Evolutionary conservation across 2,888 invertebrate genomes (phyloP).

Genomic region (Eristalis tenax): DNA sequence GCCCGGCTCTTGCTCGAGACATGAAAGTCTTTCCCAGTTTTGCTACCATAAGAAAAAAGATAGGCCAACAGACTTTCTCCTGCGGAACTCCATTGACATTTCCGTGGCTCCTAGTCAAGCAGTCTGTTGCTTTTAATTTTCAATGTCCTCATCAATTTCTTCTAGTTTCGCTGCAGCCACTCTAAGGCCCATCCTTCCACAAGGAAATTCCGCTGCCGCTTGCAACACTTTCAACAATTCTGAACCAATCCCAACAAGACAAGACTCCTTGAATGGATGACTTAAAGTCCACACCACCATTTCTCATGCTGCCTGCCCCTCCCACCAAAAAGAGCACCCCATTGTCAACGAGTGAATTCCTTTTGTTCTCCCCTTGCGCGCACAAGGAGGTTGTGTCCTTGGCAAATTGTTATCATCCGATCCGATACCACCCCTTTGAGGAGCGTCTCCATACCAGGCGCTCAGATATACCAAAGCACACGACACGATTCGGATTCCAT

Average conservation of each 20-base stretch:
- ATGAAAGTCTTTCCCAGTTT: too few relatives aligned
- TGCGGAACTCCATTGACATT: too few relatives aligned
- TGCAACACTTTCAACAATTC: neutral
- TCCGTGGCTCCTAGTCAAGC: too few relatives aligned
- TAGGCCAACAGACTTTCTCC: too few relatives aligned
- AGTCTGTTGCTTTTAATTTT: too few relatives aligned
- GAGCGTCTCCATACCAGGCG: slow-evolving; percentile 35
- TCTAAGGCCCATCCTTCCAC: too few relatives aligned
- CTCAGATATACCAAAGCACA: slow-evolving; percentile 54
- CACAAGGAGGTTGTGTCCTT: slow-evolving; percentile 25
- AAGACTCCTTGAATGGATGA: neutral
- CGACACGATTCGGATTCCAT: slow-evolving; percentile 3
- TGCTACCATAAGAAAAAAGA: too few relatives aligned
- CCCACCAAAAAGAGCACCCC: neutral
- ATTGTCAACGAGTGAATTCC: neutral
- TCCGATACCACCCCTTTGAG: slow-evolving; percentile 41
- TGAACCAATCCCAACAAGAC: neutral
- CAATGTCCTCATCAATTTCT: too few relatives aligned
- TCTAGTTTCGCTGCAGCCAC: too few relatives aligned
- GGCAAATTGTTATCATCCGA: slow-evolving; percentile 52
- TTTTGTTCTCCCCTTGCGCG: neutral
- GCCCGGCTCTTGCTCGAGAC: too few relatives aligned
- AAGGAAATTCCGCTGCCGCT: too few relatives aligned
- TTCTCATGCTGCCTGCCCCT: neutral
- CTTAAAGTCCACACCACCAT: neutral